phyloP scores from a whole-genome alignment of 53 echinoderm and acorn worm species.

The Zoroaster sp. region DNA sequence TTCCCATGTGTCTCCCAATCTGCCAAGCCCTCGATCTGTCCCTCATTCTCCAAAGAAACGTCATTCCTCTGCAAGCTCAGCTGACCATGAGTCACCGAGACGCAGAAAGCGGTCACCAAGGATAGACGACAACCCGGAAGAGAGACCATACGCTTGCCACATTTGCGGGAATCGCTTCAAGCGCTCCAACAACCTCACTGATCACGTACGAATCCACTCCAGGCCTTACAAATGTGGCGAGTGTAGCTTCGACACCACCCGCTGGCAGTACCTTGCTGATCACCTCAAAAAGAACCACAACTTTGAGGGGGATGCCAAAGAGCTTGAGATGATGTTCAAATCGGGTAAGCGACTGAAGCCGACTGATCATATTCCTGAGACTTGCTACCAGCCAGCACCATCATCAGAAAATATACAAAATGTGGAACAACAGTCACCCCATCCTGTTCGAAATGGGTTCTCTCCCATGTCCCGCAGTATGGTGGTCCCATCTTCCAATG shows the following conservation, averaged over 20 bases:
- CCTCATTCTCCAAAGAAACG: constrained; percentile 15
- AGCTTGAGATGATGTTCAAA: constrained; percentile 91
- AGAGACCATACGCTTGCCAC: constrained; percentile 94
- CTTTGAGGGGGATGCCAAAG: constrained; percentile 89
- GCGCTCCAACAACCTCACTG: constrained; percentile 88
- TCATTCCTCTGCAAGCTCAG: constrained; percentile 16
- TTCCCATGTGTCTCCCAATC: not conserved
- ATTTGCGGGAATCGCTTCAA: constrained; percentile 98
- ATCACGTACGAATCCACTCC: constrained; percentile 94
- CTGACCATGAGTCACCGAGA: constrained; percentile 2
- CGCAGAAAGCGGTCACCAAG: constrained; percentile 35
- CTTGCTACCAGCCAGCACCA: constrained; percentile 72
- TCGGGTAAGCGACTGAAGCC: constrained; percentile 94
- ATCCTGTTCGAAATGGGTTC: constrained; percentile 39
- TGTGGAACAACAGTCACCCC: not conserved
- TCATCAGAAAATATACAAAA: constrained; percentile 13
- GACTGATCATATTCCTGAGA: constrained; percentile 86
- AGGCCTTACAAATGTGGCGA: constrained; percentile 97
- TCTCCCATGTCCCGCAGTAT: constrained; percentile 20
- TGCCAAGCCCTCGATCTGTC: constrained; percentile 5
- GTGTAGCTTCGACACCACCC: constrained; percentile 92
- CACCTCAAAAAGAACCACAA: constrained; percentile 90
- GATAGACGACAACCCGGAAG: constrained; percentile 54
- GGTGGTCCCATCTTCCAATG: constrained; percentile 28
- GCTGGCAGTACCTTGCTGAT: constrained; percentile 96